phyloP scores from a whole-genome alignment of 37 sponge, comb jelly and placozoan genomes.

The Oscarella lobularis region DNA sequence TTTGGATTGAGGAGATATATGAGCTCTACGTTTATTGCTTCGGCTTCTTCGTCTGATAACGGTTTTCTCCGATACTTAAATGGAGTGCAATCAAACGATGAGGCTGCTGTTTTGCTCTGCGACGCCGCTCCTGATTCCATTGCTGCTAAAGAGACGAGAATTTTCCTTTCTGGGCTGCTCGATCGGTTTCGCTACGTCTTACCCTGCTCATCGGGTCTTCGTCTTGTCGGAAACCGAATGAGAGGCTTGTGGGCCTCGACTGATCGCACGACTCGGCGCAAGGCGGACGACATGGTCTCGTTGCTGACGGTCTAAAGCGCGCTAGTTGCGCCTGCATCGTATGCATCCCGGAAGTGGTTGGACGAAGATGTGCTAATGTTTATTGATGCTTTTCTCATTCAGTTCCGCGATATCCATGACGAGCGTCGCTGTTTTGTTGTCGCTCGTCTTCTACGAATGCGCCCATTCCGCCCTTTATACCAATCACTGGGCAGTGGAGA shows the following conservation, averaged over 20 bases:
- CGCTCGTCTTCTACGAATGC: not conserved
- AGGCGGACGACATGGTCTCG: not conserved
- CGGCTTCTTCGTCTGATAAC: not conserved
- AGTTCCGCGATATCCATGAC: not conserved
- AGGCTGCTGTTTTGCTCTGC: too few relatives aligned
- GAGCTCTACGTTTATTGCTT: not conserved
- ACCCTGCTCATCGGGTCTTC: not conserved
- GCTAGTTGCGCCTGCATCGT: not conserved
- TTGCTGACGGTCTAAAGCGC: not conserved
- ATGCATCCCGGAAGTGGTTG: not conserved
- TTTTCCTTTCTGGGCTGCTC: too few relatives aligned
- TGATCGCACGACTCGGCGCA: not conserved
- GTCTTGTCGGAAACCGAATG: not conserved
- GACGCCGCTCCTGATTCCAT: too few relatives aligned
- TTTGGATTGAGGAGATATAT: too few relatives aligned
- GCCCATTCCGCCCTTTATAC: not conserved
- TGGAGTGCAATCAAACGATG: not conserved
- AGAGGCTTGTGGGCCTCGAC: not conserved
- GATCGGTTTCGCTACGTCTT: too few relatives aligned
- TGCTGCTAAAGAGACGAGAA: too few relatives aligned
- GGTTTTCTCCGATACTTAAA: not conserved
- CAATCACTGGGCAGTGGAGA: not conserved
- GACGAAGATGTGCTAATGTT: not conserved
- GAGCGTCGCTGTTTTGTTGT: not conserved
- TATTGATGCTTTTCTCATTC: too few relatives aligned